Conservation (phyloP, 2,888 invertebrate genomes). For the Polydrusus tereticollis region DNA sequence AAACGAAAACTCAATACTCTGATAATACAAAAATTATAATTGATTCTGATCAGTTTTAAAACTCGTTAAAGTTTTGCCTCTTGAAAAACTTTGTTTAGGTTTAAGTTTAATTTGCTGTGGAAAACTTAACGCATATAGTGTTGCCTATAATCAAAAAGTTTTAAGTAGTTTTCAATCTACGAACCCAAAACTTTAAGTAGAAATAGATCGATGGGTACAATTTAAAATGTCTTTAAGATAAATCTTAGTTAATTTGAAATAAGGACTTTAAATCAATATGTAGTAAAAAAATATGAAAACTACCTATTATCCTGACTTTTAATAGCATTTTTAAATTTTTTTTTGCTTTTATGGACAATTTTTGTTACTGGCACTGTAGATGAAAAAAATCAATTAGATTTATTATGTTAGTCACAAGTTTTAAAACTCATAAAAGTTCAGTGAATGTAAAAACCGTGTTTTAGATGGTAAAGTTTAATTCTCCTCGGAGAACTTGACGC, state of each 20-base stretch:
- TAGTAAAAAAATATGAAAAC: no score
- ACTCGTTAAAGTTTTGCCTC: not conserved
- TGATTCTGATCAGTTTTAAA: conserved; percentile 1
- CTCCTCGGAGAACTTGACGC: not conserved
- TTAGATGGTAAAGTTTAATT: not conserved
- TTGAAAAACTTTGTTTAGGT: not conserved
- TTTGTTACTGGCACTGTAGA: no score
- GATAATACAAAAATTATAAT: not conserved
- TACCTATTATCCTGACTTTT: no score
- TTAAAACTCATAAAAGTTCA: not conserved
- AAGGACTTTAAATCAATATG: no score
- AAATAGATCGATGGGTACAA: not conserved
- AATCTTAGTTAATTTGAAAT: not conserved
- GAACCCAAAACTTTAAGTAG: not conserved
- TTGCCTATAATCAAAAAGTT: conserved; percentile 5
- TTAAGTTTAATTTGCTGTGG: not conserved
- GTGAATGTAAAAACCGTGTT: not conserved
- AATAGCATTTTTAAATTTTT: no score
- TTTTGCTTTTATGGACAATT: no score
- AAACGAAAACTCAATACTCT: not conserved
- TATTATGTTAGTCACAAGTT: not conserved
- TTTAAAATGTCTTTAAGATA: not conserved
- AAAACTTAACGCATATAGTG: conserved; percentile 9
- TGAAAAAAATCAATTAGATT: not conserved
- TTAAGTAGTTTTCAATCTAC: conserved; percentile 1